Conservation (phyloP, 1,140 invertebrate genomes). For the Diabrotica virgifera region DNA sequence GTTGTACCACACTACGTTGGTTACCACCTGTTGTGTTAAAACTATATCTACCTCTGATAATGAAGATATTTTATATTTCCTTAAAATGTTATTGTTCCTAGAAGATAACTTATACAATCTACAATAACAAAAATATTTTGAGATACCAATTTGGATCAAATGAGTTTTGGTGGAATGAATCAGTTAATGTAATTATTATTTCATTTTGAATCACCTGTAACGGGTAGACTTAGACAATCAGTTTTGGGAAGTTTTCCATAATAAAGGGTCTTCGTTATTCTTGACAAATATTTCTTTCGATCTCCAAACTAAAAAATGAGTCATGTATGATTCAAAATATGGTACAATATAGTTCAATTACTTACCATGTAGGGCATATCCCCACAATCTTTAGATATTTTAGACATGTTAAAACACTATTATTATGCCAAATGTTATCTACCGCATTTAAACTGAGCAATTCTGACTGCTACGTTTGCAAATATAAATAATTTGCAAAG, state of each 20-base stretch:
- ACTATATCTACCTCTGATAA: background rate
- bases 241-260: constrained; percentile 72
- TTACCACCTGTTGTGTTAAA: background rate
- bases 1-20: no score
- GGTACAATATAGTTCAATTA: background rate
- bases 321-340: background rate
- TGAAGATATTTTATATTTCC: background rate
- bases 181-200: constrained; percentile 30
- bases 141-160: background rate
- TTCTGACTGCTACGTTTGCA: no score
- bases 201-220: constrained; percentile 61
- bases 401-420: constrained; percentile 30
- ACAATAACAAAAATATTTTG: background rate
- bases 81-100: background rate
- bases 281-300: constrained; percentile 70
- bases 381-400: constrained; percentile 34
- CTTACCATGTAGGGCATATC: constrained; percentile 33
- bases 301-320: constrained; percentile 50
- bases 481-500: no score
- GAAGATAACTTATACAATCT: background rate
- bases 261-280: constrained; percentile 82
- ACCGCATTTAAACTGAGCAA: no score
- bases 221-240: constrained; percentile 71
- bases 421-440: background rate
- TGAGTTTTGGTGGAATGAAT: background rate